These are phyloP conservation scores for Stylophora pistillata DNA, from an alignment of 64 coral and sea anemone species.

Conservation along the genomic window DNA sequence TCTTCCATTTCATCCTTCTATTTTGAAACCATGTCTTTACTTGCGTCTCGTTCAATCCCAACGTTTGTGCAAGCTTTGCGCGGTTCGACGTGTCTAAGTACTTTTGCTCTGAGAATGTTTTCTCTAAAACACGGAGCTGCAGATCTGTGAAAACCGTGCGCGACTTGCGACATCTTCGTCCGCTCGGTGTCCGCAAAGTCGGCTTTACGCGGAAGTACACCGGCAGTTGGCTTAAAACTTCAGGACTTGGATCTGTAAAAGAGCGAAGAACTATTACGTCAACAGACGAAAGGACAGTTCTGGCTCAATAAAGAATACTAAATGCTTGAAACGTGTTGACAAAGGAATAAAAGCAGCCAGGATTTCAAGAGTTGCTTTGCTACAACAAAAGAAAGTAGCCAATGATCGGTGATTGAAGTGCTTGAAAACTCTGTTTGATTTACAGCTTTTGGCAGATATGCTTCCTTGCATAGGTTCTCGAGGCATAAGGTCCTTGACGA, in stretches of 20 bases:
- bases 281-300: neutral
- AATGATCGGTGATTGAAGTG: conserved; percentile 38
- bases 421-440: conserved; percentile 34
- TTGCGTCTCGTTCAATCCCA: conserved; percentile 70
- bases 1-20: conserved; percentile 73
- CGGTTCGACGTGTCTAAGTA: conserved; percentile 70
- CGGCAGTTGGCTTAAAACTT: conserved; percentile 60
- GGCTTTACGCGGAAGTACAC: conserved; percentile 75
- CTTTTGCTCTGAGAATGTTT: conserved; percentile 69
- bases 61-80: conserved; percentile 63
- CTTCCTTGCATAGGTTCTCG: conserved; percentile 3
- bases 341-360: conserved; percentile 28
- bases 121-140: conserved; percentile 66
- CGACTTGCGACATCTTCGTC: conserved; percentile 65
- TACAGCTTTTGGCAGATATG: conserved; percentile 6
- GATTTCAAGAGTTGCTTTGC: conserved; percentile 33
- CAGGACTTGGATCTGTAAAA: conserved; percentile 62
- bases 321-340: conserved; percentile 42
- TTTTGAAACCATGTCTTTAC: conserved; percentile 79
- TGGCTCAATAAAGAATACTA: conserved; percentile 1
- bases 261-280: neutral
- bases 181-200: conserved; percentile 60
- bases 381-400: conserved; percentile 41
- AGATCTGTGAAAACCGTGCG: conserved; percentile 69
- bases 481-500: conserved; percentile 18